Conservation (phyloP, 2,113 vertebrate genomes). For the Syngnathus typhle region DNA sequence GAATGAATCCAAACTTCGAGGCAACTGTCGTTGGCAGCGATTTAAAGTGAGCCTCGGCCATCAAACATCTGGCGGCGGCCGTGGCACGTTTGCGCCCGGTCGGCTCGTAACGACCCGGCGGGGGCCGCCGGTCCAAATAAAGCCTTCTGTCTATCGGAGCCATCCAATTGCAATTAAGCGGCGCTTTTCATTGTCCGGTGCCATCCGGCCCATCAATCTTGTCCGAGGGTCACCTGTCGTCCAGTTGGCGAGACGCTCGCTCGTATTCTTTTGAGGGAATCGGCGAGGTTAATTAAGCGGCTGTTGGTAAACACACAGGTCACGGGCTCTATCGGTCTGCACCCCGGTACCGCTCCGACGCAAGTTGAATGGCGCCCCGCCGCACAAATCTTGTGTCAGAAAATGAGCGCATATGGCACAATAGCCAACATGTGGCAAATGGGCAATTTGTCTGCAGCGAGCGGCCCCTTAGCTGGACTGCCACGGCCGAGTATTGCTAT, state of each 20-base stretch:
- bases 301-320: constrained; percentile 66
- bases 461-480: constrained; percentile 32
- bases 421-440: constrained; percentile 66
- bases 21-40: constrained; percentile 13
- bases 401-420: constrained; percentile 55
- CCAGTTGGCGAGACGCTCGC: constrained; percentile 45
- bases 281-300: constrained; percentile 67
- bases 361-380: not conserved
- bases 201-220: constrained; percentile 59
- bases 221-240: constrained; percentile 53
- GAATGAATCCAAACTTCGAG: constrained; percentile 13
- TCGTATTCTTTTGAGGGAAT: constrained; percentile 35
- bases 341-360: constrained; percentile 25
- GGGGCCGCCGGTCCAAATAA: constrained; percentile 39
- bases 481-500: constrained; percentile 33
- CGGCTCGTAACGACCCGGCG: constrained; percentile 45
- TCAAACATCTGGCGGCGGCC: constrained; percentile 58
- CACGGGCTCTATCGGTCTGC: constrained; percentile 43
- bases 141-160: constrained; percentile 44
- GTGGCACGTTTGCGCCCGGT: constrained; percentile 29
- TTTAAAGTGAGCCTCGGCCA: constrained; percentile 31
- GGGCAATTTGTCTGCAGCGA: constrained; percentile 54
- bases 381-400: constrained; percentile 39
- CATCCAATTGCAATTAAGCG: constrained; percentile 53
- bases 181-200: constrained; percentile 46